phyloP scores from a whole-genome alignment of 2,888 invertebrate species.

The Platycnemis pennipes region DNA sequence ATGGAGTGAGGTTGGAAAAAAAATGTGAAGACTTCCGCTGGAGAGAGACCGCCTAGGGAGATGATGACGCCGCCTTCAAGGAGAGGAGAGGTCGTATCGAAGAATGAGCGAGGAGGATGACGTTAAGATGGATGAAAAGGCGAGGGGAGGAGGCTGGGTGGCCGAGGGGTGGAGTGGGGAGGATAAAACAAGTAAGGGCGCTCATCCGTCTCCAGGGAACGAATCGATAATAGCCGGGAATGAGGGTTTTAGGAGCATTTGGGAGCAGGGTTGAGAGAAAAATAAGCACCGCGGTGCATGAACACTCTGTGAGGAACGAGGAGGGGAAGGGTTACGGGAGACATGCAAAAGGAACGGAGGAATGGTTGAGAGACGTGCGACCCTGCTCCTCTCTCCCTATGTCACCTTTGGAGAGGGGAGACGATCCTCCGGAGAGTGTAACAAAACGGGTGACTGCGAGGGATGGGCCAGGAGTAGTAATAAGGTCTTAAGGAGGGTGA shows the following conservation, averaged over 20 bases:
- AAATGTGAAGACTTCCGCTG: neutral
- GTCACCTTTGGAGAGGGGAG: neutral
- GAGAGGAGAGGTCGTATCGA: neutral
- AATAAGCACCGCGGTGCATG: neutral
- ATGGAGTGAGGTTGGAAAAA: neutral
- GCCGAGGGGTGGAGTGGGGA: neutral
- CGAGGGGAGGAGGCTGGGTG: neutral
- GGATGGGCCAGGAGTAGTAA: neutral
- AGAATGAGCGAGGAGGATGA: neutral
- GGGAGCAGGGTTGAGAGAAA: neutral
- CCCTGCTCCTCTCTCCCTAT: neutral
- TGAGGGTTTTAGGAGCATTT: conserved; percentile 27
- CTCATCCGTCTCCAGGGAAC: conserved; percentile 3
- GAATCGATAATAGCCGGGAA: conserved; percentile 45
- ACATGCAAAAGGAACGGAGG: neutral
- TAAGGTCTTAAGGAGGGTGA: neutral
- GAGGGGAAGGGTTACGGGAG: neutral
- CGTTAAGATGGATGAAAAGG: conserved; percentile 13
- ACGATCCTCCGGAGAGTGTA: neutral
- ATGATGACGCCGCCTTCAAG: neutral
- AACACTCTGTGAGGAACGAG: neutral
- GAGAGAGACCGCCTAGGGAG: neutral
- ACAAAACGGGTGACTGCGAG: neutral
- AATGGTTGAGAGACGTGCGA: neutral
- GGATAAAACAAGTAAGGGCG: conserved; percentile 21